Base-by-base conservation (phyloP, 2,888 invertebrate genomes). In the Seira ritae region DNA sequence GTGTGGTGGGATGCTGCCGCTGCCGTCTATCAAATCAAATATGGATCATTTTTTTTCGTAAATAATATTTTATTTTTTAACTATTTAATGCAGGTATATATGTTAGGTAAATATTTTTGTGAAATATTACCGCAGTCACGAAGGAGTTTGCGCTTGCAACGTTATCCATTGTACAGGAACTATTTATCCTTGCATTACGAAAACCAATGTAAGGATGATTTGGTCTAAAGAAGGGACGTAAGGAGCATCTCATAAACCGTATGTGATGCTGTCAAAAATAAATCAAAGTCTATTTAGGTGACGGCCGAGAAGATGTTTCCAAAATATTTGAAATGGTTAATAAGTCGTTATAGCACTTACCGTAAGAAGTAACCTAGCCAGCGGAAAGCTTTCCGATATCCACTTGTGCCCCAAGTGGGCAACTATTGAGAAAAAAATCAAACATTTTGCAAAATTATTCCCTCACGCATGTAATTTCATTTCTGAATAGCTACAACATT, bases 101-200 rank as follows among this genome's bases (percentile, higher is more conserved):
- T 42, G 42, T 42, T 12, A 12, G 42, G 12, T 42, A 42, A 42
- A 8, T 42, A 8, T 8, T 42, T 42, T 12, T 42, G 42, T 42
- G 12, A 60, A 4, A 19, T 1, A 19, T 66, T 71, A 76, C 81
- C 50, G 70, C 24, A 12, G 66, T 17, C 4, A 71, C 22, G 1
- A 74, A 3, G 1, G 75, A 8, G 70, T 55, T 71, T 50, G 81
- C 62, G 55, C 81, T 50, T 24, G 70, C 17, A 42, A 46, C 46
- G 65, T n/a, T 71, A 20, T 75, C 71, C 81, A 81, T 75, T 37
- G 55, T 80, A 19, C 37, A 60, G 12, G 50, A 66, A 23, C 31
- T 23, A 31, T 20, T 42, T 62, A 12, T 60, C 17, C 17, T 15
- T 60, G 42, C 42, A 42, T 42, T 42, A 42, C 42, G 42, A 42